A percentile compares a stretch with the other conserved stretches of the same genome.
phyloP scores from a whole-genome alignment of 2,113 vertebrate genomes.

The Catharus fuscescens region DNA sequence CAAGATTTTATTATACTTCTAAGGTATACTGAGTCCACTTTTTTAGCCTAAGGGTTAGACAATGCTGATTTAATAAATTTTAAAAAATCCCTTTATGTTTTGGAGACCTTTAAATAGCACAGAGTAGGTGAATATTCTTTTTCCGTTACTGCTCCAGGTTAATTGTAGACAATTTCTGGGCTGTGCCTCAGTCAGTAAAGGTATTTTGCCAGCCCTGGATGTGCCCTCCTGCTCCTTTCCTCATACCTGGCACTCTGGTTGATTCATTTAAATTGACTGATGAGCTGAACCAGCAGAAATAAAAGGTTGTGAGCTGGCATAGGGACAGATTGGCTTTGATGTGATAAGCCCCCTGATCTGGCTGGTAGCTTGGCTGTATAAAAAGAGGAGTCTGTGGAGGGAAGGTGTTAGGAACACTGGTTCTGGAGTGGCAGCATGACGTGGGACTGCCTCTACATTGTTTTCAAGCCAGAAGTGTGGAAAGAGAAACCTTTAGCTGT shows the following conservation, averaged over 20 bases:
- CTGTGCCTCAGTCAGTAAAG: background rate
- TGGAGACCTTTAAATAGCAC: background rate
- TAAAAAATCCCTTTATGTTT: background rate
- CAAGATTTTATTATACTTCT: background rate
- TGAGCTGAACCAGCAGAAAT: background rate
- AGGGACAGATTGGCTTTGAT: background rate
- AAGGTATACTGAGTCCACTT: background rate
- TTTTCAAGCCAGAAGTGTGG: background rate
- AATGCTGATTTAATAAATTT: background rate
- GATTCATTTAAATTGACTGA: background rate
- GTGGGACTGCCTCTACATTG: background rate
- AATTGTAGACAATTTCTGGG: background rate
- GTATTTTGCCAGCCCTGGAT: background rate
- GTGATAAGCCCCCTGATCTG: background rate
- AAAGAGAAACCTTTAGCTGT: background rate
- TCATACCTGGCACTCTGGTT: background rate
- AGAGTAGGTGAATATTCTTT: background rate
- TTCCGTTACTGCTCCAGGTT: background rate
- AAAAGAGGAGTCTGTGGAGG: background rate
- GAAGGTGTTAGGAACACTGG: background rate
- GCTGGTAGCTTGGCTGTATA: background rate
- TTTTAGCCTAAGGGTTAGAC: background rate
- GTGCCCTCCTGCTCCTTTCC: background rate
- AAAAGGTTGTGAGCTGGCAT: background rate
- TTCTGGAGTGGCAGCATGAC: fast-evolving